Evolutionary conservation across 2,113 vertebrate genomes (phyloP), one percentile per base, ranked within the genome.

Genomic region (Girardinichthys multiradiatus): DNA sequence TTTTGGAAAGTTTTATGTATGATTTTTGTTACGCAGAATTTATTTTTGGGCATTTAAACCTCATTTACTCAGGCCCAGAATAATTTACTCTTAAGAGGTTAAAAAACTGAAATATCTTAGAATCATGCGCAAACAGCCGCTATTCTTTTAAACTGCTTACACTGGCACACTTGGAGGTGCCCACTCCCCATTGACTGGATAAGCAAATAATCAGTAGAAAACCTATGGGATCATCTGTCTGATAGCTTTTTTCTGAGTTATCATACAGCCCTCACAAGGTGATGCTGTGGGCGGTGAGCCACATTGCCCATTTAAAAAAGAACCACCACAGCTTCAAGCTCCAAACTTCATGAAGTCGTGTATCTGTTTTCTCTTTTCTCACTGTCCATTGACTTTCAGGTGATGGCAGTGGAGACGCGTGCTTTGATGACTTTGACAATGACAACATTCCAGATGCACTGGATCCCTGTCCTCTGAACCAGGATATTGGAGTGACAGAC

Each of bases 371-470:
- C 15, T 12, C 5, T 24, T 76, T 17, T 27, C 11, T 33, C 58
- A 27, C 31, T 81, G 48, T 63, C 24, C 30, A 54, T n/a, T 24
- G 6, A 39, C 30, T 70, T 30, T 68, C 65, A 99, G 98, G 96
- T 42, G 96, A 98, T 4, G 95, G 96, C 17, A 93, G 96, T 57
- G 98, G 98, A 37, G 96, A 99, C 10, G 95, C 95, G 27, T 99
- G 98, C 78, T 96, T 96, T 81, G 96, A 98, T 10, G 98, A 99
- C 83, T 99, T 98, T 84, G 98, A 99, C 92, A 97, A 99, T 0
- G 98, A 99, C 91, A 97, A 37, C 1, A 82, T 99, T 77, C 98
- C 97, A 0, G 97, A 99, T 79, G 95, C 96, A 0, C 88, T 95
- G 61, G 98, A 99, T 12, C 95, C 95, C 0, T 99, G 98, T 64